phyloP scores from a whole-genome alignment of 2,113 vertebrate genomes.

The Thamnophis sirtalis region DNA sequence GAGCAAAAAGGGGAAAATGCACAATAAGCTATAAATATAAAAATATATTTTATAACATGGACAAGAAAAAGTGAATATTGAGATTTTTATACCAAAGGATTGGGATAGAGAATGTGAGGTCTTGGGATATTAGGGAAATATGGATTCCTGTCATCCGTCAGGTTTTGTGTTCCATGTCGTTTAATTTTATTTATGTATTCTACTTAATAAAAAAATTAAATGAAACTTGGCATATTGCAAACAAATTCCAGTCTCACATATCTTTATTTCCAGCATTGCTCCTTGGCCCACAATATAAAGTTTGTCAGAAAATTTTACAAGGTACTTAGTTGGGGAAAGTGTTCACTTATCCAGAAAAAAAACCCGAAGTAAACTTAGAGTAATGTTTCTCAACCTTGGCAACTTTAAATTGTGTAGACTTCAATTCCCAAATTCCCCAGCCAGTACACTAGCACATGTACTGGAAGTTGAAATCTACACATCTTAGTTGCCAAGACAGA shows the following conservation, averaged over 20 bases:
- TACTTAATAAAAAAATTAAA: background rate
- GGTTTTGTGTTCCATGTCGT: background rate
- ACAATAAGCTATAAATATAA: slow-evolving; percentile 54
- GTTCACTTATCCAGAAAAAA: background rate
- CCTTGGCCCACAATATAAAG: background rate
- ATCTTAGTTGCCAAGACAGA: background rate
- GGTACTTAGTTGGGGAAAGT: background rate
- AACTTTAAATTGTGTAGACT: background rate
- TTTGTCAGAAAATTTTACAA: background rate
- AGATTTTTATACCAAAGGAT: slow-evolving; percentile 8
- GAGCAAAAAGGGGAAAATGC: slow-evolving; percentile 59
- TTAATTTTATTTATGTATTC: background rate
- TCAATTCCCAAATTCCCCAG: background rate
- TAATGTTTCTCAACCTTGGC: background rate
- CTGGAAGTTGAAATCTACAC: background rate
- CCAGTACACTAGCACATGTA: background rate
- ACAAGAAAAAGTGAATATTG: slow-evolving; percentile 43
- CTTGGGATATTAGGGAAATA: background rate
- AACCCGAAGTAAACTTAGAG: background rate
- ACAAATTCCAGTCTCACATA: background rate
- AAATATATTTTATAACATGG: slow-evolving; percentile 49
- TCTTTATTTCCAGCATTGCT: background rate
- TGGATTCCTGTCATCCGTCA: background rate
- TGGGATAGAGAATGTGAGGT: background rate
- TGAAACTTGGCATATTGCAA: background rate